These are phyloP conservation scores for Xenotilapia longispinis DNA, from an alignment of 2,113 vertebrate genomes.

Conservation along the genomic window DNA sequence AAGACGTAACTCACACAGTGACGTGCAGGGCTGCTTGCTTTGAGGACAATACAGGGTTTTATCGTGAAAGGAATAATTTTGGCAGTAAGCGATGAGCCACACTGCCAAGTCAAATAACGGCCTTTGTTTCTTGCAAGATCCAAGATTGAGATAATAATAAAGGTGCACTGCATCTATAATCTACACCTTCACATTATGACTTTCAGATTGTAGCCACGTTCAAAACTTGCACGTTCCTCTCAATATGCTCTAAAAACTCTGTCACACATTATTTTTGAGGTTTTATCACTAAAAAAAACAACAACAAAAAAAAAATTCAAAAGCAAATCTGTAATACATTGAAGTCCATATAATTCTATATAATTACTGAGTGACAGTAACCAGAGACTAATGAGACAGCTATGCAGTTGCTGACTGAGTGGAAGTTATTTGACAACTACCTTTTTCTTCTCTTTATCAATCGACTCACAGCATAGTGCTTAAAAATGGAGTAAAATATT, in stretches of 20 bases:
- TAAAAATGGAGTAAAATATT: not conserved
- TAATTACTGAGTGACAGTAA: not conserved
- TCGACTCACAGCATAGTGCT: not conserved
- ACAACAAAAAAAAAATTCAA: not conserved
- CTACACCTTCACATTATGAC: not conserved
- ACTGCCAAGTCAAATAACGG: not conserved
- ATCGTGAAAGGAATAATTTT: not conserved
- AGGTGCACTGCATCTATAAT: not conserved
- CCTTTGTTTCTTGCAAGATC: not conserved
- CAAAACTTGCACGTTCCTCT: not conserved
- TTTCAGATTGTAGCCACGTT: not conserved
- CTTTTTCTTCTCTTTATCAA: not conserved
- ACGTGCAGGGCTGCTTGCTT: not conserved
- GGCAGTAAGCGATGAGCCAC: not conserved
- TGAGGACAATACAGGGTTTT: not conserved
- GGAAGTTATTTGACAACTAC: not conserved
- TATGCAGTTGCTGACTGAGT: not conserved
- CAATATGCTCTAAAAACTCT: not conserved
- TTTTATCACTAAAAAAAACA: not conserved
- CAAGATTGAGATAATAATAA: not conserved
- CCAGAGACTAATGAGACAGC: not conserved
- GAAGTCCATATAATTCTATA: not conserved
- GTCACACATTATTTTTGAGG: not conserved
- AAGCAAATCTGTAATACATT: not conserved
- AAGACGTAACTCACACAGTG: not conserved